Evolutionary conservation across 2,888 invertebrate species (phyloP), one percentile per base, ranked within the genome.

Genomic region (Augochlorella aurata): DNA sequence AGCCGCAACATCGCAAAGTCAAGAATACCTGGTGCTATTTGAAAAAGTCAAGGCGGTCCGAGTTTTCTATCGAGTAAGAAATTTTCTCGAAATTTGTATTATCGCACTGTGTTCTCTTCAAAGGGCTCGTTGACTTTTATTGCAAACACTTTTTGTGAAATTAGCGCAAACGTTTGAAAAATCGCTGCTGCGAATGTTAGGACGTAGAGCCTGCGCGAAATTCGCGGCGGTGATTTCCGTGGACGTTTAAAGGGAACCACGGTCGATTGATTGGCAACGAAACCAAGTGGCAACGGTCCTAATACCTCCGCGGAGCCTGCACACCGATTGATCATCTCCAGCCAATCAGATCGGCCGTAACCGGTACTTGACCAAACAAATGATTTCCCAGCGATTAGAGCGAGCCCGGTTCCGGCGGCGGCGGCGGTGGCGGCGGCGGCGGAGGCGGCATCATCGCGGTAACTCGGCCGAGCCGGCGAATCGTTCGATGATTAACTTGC

Each of bases 351-450:
- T 72, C 80, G 77, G 72, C 73, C 77, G 86, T 86, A 84, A 85
- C 81, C 77, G 77, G 79, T 79, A 78, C 85, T 78, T 80, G 81
- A 74, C 82, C 89, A 90, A 90, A 90, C 89, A 89, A 90, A 90
- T 89, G 88, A 90, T 87, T 90, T 89, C 89, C 90, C 84, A 81
- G 83, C 88, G 88, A 90, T 90, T 90, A 90, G 86, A 82, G 83
- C 77, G 63, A 74, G 24, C 69, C 72, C 3, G 72, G 83, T 72
- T 66, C 67, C 44, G 61, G 29, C 29, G 29, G 29, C 29, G 29
- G 29, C 29, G 29, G 29, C 29, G 29, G 29, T 2, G 29, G 29
- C 29, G 2, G 1, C 29, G 29, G 29, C 2, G 29, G 29, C 29
- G 29, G n/a, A n/a, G 79, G 79, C 49, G 66, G 69, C 65, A 63